Percentiles rank a stretch among this genome's conserved stretches.
Evolutionary conservation across 2,113 vertebrate genomes (phyloP).

Genomic region (Rutilus rutilus): DNA sequence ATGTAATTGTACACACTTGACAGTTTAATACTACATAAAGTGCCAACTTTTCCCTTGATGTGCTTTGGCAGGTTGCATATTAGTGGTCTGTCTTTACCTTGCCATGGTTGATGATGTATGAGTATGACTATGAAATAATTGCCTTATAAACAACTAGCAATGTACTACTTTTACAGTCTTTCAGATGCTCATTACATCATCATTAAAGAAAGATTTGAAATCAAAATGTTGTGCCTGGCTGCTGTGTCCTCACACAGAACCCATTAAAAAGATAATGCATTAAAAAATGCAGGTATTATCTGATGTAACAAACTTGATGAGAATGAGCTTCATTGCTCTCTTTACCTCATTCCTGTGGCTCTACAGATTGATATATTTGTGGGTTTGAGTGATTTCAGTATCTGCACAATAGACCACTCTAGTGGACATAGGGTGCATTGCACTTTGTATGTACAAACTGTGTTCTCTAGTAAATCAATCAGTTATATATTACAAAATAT

Average conservation of each 20-base stretch:
- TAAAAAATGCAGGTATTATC: constrained; percentile 3
- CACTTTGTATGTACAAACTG: constrained; percentile 4
- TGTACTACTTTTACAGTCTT: constrained; percentile 24
- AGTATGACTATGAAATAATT: constrained; percentile 4
- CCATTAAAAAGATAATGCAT: background rate
- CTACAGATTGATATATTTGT: background rate
- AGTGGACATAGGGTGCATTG: constrained; percentile 65
- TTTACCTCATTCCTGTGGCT: background rate
- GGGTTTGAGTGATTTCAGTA: constrained; percentile 28
- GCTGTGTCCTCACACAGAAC: constrained; percentile 2
- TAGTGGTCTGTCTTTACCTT: constrained; percentile 10
- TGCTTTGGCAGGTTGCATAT: constrained; percentile 23
- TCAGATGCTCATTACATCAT: constrained; percentile 14
- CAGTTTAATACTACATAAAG: background rate
- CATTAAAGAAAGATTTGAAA: constrained; percentile 36
- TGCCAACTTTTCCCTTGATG: constrained; percentile 3
- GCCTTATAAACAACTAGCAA: constrained; percentile 26
- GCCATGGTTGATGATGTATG: constrained; percentile 3
- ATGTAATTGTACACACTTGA: too few species aligned
- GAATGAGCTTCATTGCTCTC: background rate
- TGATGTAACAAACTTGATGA: constrained; percentile 10
- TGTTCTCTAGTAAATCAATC: background rate
- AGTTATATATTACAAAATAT: background rate
- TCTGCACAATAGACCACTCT: constrained; percentile 72
- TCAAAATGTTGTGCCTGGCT: background rate